Evolutionary conservation across 1,140 invertebrate species (phyloP), one percentile per base, ranked within the genome.

Genomic region (Drosophila nigrodunni): DNA sequence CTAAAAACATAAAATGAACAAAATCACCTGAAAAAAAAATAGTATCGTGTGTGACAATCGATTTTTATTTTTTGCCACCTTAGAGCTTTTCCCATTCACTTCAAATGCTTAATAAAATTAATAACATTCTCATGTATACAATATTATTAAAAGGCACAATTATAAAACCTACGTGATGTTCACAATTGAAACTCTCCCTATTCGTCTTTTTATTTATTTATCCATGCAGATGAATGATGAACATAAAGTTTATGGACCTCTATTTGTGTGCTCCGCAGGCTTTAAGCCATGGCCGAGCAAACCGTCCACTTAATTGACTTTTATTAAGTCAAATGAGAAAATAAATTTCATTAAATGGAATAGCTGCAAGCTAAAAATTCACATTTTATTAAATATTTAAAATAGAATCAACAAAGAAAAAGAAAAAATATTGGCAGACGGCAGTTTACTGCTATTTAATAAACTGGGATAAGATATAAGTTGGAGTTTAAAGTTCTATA

Each of bases 261-360:
- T 62, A 49, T 62, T 37, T 46, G 15, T 15, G 37, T 52, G 13
- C 37, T 41, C 18, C 13, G 8, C 3, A 44, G 67, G 67, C 67
- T 64, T 8, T 18, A 13, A 34, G 68, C 37, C 11, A 49, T 57
- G 25, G 13, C 8, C 35, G 13, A 58, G 52, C 3, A 39, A 54
- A 30, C 10, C 50, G 37, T 13, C 64, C 7, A 52, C 58, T 43
- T 70, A 74, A 74, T 74, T 70, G 66, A 62, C 72, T 62, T 74
- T 62, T 74, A 41, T 58, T 18, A 15, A 21, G 59, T 54, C 49
- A 68, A 13, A 60, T 25, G 25, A 21, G 18, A 21, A 21, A 21
- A 69, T 67, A 46, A 61, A 39, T 58, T 49, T 43, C 18, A 78
- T 81, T 35, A 54, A 82, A 60, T 60, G 13, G 46, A 74, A 80